Conservation (phyloP, 2,888 invertebrate species). For the Acronicta leporina region DNA sequence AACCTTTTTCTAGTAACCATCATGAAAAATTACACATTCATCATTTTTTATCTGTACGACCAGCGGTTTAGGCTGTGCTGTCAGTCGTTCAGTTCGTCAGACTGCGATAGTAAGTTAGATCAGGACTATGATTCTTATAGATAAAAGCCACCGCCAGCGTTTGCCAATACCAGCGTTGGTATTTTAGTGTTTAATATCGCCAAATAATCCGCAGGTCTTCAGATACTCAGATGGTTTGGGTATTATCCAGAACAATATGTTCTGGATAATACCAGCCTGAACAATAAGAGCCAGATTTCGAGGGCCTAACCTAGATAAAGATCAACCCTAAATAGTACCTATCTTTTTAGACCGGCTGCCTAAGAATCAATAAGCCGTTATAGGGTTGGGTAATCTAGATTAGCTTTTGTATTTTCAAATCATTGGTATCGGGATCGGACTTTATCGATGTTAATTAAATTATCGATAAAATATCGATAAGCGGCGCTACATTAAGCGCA, state of each 20-base stretch:
- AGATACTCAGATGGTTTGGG: neutral
- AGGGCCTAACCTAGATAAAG: neutral
- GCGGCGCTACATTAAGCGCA: neutral
- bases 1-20: too few species aligned
- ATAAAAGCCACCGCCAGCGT: too few species aligned
- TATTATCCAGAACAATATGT: too few species aligned
- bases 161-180: too few species aligned
- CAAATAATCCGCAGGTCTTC: neutral
- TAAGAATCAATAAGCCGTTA: neutral
- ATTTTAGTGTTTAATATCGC: too few species aligned
- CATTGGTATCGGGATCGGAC: neutral
- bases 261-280: too few species aligned
- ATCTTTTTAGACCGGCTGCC: neutral
- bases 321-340: neutral
- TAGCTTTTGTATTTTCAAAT: neutral
- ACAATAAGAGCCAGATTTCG: neutral
- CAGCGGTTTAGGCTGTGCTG: too few species aligned
- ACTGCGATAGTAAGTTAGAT: too few species aligned
- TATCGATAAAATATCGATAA: neutral
- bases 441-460: neutral
- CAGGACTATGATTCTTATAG: too few species aligned
- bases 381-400: conserved; percentile 2
- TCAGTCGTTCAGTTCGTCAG: too few species aligned
- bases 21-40: too few species aligned
- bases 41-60: too few species aligned